Base-by-base conservation (phyloP, 2,113 vertebrate genomes). In the Oplegnathus fasciatus region DNA sequence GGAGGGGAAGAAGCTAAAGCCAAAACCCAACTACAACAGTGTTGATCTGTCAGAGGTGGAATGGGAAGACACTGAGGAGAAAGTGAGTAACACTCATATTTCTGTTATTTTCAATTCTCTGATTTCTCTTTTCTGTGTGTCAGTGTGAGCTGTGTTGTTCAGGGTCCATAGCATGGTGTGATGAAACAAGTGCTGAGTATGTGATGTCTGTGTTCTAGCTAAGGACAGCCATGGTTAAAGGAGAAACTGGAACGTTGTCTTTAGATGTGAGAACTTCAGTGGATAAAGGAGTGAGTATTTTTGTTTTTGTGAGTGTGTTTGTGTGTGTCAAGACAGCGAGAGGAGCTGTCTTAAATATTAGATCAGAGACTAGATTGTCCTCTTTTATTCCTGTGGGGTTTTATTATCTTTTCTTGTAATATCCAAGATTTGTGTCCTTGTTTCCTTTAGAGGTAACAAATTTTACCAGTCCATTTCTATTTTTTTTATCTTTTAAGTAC, bases 11-110 rank as follows among this genome's bases (percentile, higher is more conserved):
- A 98, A 96, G 60, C 89, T 98, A 54, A 98, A 96, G 77, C 97
- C 97, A 10, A 99, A 98, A 84, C 98, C 98, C 0, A 99, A 98
- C 90, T 99, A 99, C 90, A 99, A 99, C 94, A 99, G 98, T 0
- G 98, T 99, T 60, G 98, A 99, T 79, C 96, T 99, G 69, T 96
- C 96, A 0, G 97, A 99, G 89, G 97, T 98, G 80, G 98, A 99
- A 86, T 98, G 97, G 98, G 97, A 98, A 89, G 97, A 99, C 88
- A 94, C 37, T 2, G 96, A 98, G 11, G 97, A 97, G 89, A 94
- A 85, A 17, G 98, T 99, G 57, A 94, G 93, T 66, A 20, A 20
- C 24, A 24, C 75, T 37, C 34, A 28, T 15, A 66, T 82, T 50
- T 75, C 32, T 18, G 24, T 70, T 11, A 18, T 9, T n/a, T 61